Evolutionary conservation across 2,888 invertebrate species (phyloP), one percentile per base, ranked within the genome.

Genomic region (Pseudolycoriella hygida): DNA sequence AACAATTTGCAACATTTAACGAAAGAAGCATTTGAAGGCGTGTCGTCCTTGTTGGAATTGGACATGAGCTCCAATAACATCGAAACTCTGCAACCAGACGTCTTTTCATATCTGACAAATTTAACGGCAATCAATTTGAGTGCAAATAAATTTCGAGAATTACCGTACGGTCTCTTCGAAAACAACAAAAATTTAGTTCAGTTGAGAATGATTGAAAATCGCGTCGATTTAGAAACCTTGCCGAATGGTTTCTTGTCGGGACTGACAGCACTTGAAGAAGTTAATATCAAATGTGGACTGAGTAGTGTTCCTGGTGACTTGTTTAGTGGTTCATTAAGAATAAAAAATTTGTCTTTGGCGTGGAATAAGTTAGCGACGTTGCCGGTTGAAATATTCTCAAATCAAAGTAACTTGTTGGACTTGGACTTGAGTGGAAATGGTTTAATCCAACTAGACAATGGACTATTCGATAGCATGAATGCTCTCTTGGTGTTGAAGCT

Each of bases 21-120:
- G 14, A 67, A 72, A 49, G 68, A 73, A 47, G 68, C 74, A 48
- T 80, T 84, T 55, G 70, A 71, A 25, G 73, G 77, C 41, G 68
- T 79, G 2, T 63, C 68, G 25, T 72, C 73, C 0, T 64, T 87
- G 3, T 67, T 70, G 53, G 71, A 72, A 50, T 66, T 88, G 48
- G 81, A 83, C 62, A 60, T 88, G 45, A 75, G 77, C 52, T 65
- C 70, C 12, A 85, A 83, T 59, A 68, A 70, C 43, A 67, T 85
- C 50, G 69, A 70, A 46, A 67, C 68, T 47, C 62, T 86, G 43
- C 73, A 76, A 0, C 58, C 68, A 6, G 71, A 73, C 52, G 67
- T 78, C 42, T 82, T 84, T 56, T 61, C 69, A 45, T 67, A 71
- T 48, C 61, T 83, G 45, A 65, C 61, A 25, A 76, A 77, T 56